Evolutionary conservation across 2,113 vertebrate species (phyloP), one percentile per base, ranked within the genome.

Genomic region (Sylvia atricapilla): DNA sequence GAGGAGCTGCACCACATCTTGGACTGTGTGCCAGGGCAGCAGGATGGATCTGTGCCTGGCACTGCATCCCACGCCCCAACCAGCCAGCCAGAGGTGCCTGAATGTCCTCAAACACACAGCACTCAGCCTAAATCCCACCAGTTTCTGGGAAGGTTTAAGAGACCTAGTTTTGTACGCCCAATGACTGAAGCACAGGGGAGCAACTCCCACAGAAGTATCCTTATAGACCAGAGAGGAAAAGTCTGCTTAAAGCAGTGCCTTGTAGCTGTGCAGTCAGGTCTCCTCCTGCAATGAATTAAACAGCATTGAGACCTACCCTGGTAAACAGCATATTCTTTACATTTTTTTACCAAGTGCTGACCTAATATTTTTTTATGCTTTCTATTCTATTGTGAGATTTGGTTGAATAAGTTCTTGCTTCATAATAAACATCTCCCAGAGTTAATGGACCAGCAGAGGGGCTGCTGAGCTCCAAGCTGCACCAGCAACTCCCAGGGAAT

Each of bases 401-500:
- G 23, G 76, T 74, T 86, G 83, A 84, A 88, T 72, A 81, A 60
- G 50, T 86, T 92, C 84, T 53, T 92, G 73, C 64, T 86, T 63
- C 28, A n/a, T 49, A 92, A 90, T 86, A 94, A 94, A 92, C 60
- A 77, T 78, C 56, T 80, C 90, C 78, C 0, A 0, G 60, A 94
- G 87, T 96, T 96, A 97, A 95, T 90, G 83, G 90, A 70, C 43
- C 93, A 92, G 85, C 78, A 94, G 82, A 12, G 10, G 80, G 33
- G 85, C 93, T 80, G 90, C 91, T 73, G 79, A 93, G 79, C 93
- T 93, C 85, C 85, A 80, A 84, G 47, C 62, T 7, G 13, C 52
- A 79, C 35, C 60, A 77, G 49, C 2, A 0, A 5, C 47, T 95
- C 78, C 87, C 5, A 4, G 83, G 75, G 85, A 95, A 96, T 88